Percentiles rank a stretch among this genome's conserved stretches.
Evolutionary conservation across 1,140 invertebrate species (phyloP).

Genomic region (Adelges cooleyi): DNA sequence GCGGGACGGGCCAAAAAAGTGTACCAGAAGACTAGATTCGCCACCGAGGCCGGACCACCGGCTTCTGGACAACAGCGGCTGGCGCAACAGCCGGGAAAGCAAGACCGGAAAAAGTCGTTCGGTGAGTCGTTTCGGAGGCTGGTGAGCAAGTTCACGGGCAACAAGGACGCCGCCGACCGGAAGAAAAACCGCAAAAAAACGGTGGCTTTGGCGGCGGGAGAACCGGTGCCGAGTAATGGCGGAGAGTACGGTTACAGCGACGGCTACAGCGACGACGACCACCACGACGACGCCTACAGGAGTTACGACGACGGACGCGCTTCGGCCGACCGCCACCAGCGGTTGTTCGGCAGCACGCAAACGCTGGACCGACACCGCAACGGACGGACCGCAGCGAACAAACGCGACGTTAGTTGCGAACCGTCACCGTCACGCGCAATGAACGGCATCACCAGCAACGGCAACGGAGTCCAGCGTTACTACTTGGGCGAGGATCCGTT

Average conservation of each 20-base stretch:
- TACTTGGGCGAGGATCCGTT: slow-evolving; percentile 74
- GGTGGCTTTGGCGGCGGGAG: slow-evolving; percentile 37
- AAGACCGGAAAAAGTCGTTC: slow-evolving; percentile 39
- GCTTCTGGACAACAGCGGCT: slow-evolving; percentile 44
- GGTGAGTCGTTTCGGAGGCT: slow-evolving; percentile 57
- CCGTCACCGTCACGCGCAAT: neutral
- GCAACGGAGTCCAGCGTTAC: slow-evolving; percentile 50
- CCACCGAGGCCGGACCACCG: slow-evolving; percentile 41
- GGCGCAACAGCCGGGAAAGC: slow-evolving; percentile 47
- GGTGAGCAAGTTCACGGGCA: slow-evolving; percentile 60
- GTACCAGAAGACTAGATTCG: slow-evolving; percentile 54
- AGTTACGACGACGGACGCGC: slow-evolving; percentile 30
- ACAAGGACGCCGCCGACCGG: slow-evolving; percentile 11
- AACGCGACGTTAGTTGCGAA: neutral
- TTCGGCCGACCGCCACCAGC: neutral
- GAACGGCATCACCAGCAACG: slow-evolving; percentile 12
- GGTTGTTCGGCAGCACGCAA: slow-evolving; percentile 32
- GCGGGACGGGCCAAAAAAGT: slow-evolving; percentile 40
- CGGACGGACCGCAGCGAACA: neutral
- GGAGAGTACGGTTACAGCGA: slow-evolving; percentile 33
- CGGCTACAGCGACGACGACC: slow-evolving; percentile 35
- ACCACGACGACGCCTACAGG: slow-evolving; percentile 26
- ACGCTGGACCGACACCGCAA: slow-evolving; percentile 34
- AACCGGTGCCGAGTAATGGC: slow-evolving; percentile 31
- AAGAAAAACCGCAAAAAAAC: slow-evolving; percentile 29